Conservation (phyloP, 2,797 vertebrate genomes). For the Acanthurus lineatus region DNA sequence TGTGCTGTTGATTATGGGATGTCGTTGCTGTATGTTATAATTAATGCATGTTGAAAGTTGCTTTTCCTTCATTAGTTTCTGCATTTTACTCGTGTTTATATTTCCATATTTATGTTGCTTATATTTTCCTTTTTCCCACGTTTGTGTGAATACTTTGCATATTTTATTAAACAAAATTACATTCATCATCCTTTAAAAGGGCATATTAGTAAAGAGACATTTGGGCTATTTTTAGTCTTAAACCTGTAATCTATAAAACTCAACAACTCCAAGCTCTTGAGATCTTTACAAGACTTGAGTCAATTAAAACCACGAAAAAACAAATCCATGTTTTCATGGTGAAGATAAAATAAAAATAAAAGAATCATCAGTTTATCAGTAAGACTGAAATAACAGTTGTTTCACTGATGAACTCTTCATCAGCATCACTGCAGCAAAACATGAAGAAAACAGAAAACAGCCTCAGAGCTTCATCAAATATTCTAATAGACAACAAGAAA, state of each 20-base stretch:
- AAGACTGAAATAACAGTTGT: not conserved
- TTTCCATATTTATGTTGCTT: no score
- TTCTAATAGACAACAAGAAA: no score
- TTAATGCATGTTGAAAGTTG: no score
- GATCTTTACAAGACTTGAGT: not conserved
- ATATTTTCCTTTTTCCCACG: no score
- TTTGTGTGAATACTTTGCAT: no score
- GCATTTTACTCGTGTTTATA: no score
- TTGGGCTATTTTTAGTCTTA: not conserved
- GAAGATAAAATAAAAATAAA: not conserved
- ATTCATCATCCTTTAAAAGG: no score
- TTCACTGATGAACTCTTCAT: not conserved
- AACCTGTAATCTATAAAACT: not conserved
- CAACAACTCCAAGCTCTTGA: not conserved
- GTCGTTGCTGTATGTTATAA: no score
- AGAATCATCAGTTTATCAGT: not conserved
- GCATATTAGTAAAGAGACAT: not conserved
- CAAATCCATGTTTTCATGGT: not conserved
- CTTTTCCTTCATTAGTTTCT: no score
- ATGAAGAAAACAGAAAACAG: not conserved
- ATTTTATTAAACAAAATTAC: no score
- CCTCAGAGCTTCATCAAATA: not conserved
- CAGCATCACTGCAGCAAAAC: not conserved
- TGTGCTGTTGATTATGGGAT: no score
- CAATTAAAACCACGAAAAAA: not conserved